These are phyloP conservation scores for Indicator indicator DNA, from an alignment of 2,113 vertebrate species.

Conservation along the genomic window DNA sequence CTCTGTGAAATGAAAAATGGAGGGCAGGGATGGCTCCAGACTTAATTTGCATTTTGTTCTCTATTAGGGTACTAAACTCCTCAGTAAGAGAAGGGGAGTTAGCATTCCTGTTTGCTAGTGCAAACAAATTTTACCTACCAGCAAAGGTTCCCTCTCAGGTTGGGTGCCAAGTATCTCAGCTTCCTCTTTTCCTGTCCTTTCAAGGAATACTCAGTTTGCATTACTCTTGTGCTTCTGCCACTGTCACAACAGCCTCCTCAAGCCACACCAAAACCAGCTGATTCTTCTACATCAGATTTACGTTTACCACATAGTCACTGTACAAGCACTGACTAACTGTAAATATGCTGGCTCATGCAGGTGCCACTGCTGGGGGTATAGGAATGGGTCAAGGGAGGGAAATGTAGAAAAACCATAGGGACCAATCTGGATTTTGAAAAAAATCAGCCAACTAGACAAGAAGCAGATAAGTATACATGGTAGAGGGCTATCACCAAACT, in stretches of 20 bases:
- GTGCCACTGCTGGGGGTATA: neutral
- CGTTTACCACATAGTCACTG: neutral
- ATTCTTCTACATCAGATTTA: neutral
- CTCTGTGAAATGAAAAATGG: neutral
- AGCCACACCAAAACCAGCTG: neutral
- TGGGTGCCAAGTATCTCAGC: neutral
- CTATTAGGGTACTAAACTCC: neutral
- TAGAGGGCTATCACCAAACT: neutral
- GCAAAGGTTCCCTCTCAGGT: neutral
- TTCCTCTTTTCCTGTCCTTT: neutral
- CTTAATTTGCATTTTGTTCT: neutral
- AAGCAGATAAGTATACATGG: rapidly evolving
- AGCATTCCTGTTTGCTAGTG: neutral
- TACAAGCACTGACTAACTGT: neutral
- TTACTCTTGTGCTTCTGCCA: neutral
- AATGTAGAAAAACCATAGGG: neutral
- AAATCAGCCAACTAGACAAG: neutral
- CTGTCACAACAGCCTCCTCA: neutral
- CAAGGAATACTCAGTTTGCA: neutral
- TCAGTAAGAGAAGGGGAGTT: neutral
- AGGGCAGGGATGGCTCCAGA: neutral
- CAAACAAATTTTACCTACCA: neutral
- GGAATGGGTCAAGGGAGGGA: neutral
- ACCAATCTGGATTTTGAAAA: neutral
- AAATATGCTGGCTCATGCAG: neutral